Evolutionary conservation across 1,140 invertebrate species (phyloP), one percentile per base, ranked within the genome.

Genomic region (Sarcophaga peregrina): DNA sequence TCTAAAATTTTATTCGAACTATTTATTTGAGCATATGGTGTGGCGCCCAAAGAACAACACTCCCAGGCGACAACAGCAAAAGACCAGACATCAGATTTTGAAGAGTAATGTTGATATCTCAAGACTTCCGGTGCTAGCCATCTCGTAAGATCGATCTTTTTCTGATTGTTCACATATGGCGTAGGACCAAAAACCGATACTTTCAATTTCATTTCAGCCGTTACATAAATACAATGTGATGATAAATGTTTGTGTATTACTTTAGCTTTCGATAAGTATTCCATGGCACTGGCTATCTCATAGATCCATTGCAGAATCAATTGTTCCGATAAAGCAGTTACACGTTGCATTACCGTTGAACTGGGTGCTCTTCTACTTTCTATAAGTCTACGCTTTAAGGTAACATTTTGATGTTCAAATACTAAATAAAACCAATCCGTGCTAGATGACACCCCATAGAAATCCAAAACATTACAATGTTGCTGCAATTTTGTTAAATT

Each of bases 61-160:
- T 97, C 96, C 96, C 96, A 97, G 52, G 96, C 89, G 9, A 97
- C 87, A 82, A 95, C 93, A 5, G 94, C 96, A 91, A 95, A 96
- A 0, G 95, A 94, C 96, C 96, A 97, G 5, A 96, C 93, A 87
- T 96, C 95, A 83, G 94, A 95, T 85, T 95, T 94, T 3, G 92
- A 91, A 46, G 93, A 92, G 82, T 92, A 94, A 54, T 92, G 92
- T 46, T 93, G 92, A 85, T 93, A 93, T 82, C 92, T 92, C 83
- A 96, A 91, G 84, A 95, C 93, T 87, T 97, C 96, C 37, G 94
- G 92, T 0, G 96, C 94, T 5, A 93, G 94, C 96, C 96, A 97
- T 25, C 96, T 90, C 0, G 93, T 93, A 85, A 95, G 95, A 85
- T 96, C 94, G 13, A 93, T 91, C 85, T 92, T 87, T 80, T 91